phyloP scores from a whole-genome alignment of 2,797 vertebrate species.

The Lindbergichthys nudifrons region DNA sequence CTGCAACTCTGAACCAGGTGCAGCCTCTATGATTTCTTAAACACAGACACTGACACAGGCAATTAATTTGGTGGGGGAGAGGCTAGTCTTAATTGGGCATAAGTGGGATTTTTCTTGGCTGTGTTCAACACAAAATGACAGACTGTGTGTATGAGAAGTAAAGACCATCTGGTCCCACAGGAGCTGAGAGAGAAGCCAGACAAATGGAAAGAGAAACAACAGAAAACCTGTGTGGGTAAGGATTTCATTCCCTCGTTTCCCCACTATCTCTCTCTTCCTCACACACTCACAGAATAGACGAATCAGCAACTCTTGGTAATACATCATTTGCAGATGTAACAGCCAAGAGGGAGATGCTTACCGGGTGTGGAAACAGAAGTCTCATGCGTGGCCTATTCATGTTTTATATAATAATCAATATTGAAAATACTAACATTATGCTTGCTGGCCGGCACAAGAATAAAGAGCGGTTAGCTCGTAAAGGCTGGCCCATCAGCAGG shows the following conservation, averaged over 20 bases:
- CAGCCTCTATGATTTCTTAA: slow-evolving; percentile 73
- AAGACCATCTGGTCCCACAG: slow-evolving; percentile 81
- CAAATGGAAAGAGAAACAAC: slow-evolving; percentile 78
- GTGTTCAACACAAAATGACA: slow-evolving; percentile 77
- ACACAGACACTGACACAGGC: slow-evolving; percentile 75
- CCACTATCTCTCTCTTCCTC: slow-evolving; percentile 19
- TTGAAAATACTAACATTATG: slow-evolving; percentile 66
- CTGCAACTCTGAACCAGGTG: slow-evolving; percentile 64
- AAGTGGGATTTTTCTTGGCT: slow-evolving; percentile 82
- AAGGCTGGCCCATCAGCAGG: slow-evolving; percentile 57
- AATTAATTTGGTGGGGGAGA: slow-evolving; percentile 80
- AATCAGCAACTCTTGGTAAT: slow-evolving; percentile 60
- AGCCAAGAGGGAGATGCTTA: slow-evolving; percentile 54
- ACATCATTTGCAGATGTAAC: slow-evolving; percentile 55
- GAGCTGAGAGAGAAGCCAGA: slow-evolving; percentile 71
- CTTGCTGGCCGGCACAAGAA: slow-evolving; percentile 60
- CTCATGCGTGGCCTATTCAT: slow-evolving; percentile 63
- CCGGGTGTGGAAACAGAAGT: slow-evolving; percentile 55
- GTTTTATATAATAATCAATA: slow-evolving; percentile 75
- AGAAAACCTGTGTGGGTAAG: slow-evolving; percentile 64
- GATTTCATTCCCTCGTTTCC: slow-evolving; percentile 26
- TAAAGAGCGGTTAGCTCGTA: slow-evolving; percentile 62
- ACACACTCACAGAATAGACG: slow-evolving; percentile 23
- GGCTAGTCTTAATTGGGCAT: slow-evolving; percentile 80
- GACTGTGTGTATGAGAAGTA: slow-evolving; percentile 75